Base-by-base conservation (phyloP, 92 coral and sea anemone species). In the Hydrozoanthus gracilis region DNA sequence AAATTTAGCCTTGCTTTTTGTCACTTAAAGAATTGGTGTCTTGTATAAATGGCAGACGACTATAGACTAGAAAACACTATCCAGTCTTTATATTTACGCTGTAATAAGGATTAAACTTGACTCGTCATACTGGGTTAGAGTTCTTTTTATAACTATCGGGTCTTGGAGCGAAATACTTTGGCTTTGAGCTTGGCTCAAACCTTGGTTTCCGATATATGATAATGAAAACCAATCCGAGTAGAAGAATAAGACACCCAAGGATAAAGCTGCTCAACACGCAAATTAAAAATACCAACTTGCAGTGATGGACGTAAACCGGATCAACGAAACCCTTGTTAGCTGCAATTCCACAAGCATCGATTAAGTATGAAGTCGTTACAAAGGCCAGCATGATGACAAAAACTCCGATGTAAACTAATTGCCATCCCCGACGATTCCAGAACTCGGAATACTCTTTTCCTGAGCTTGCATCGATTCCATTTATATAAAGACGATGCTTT, bases 351-450 rank as follows among this genome's bases (percentile, higher is more conserved):
- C 85, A 80, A 4, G 85, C 85, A 65, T 80, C 85, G 17, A 80
- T 65, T 35, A 80, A 65, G 74, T 80, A 80, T 17, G 73, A 80
- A 8, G 85, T 67, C 12, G 60, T 46, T 7, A 80, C 47, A 62
- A 80, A 62, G 20, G 73, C 49, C 4, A 80, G 73, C 61, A 80
- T 64, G 35, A 13, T 70, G 35, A 87, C 13, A 82, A 89, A 87
- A 3, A 82, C 58, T 74, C 93, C 93, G 14, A 87, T 82, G 50
- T 82, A 90, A 13, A 87, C 18, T 46, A 87, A 91, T 44, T 90
- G 93, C 93, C 93, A 90, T 27, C 93, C 93, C 17, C 93, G 80
- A 27, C 86, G 88, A 47, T 86, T 87, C 93, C 93, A 90, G 51
- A 87, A 90, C 47, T 90, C 93, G 15, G 88, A 49, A 61, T 87